These are phyloP conservation scores for Hypanus sabinus DNA, from an alignment of 2,113 vertebrate species.

Conservation along the genomic window DNA sequence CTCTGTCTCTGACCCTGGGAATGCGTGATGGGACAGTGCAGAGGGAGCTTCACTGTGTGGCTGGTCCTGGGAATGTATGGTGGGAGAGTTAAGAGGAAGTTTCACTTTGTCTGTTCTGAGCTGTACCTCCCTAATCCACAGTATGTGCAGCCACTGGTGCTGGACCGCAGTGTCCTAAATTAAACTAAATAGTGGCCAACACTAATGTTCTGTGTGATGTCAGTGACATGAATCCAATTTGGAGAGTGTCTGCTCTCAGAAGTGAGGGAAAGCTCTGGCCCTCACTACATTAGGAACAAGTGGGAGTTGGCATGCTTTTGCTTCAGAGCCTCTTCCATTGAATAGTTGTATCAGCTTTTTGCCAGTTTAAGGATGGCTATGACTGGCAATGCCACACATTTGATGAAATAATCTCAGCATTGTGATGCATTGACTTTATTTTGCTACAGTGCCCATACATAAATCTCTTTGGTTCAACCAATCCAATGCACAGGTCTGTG, in stretches of 20 bases:
- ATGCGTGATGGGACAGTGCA: background rate
- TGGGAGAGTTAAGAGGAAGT: background rate
- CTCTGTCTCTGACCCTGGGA: no score
- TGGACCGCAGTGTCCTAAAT: no score
- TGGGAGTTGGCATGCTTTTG: background rate
- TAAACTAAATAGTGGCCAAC: no score
- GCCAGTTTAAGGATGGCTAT: background rate
- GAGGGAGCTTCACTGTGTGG: background rate
- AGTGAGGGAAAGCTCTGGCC: background rate
- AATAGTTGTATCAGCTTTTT: background rate
- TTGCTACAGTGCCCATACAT: background rate
- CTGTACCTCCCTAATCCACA: no score
- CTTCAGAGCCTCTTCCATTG: background rate
- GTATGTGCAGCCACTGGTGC: no score
- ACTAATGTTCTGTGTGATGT: no score
- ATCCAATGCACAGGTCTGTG: no score
- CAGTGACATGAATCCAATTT: no score
- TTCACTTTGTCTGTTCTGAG: background rate
- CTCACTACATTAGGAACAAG: background rate
- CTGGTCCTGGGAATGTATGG: no score
- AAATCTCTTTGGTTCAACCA: background rate
- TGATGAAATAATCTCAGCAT: background rate
- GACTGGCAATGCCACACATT: background rate
- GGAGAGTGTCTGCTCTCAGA: no score
- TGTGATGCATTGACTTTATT: background rate